phyloP scores from a whole-genome alignment of 2,888 invertebrate species.

The Cheilosia soror region DNA sequence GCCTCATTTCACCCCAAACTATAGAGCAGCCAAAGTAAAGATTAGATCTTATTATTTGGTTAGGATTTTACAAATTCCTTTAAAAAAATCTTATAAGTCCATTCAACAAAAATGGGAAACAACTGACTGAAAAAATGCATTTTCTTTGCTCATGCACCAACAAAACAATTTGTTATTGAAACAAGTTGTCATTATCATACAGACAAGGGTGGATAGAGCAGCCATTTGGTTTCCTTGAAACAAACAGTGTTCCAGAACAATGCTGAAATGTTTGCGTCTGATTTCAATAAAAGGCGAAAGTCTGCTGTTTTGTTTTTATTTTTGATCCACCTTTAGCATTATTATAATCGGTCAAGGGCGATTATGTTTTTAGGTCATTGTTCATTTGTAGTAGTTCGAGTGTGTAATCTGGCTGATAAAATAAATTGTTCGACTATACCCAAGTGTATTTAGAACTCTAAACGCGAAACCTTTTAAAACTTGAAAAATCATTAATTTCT shows the following conservation, averaged over 20 bases:
- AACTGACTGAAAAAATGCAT: background rate
- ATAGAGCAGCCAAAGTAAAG: no score
- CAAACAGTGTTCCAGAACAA: background rate
- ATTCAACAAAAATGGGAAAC: background rate
- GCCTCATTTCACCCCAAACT: no score
- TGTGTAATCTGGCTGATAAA: background rate
- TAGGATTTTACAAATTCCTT: no score
- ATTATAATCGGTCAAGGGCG: background rate
- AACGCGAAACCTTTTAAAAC: no score
- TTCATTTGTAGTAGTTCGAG: background rate
- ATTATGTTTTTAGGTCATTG: background rate
- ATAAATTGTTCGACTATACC: background rate
- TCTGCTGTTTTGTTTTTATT: background rate
- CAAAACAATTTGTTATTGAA: background rate
- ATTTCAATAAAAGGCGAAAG: conserved; percentile 10
- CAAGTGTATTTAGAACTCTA: background rate
- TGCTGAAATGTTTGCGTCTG: background rate
- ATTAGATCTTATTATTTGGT: no score
- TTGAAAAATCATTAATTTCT: no score
- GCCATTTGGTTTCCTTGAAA: conserved; percentile 9
- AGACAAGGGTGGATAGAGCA: conserved; percentile 1
- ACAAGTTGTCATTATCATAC: conserved; percentile 5
- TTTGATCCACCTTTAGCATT: background rate
- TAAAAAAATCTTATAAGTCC: no score
- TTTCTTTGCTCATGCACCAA: background rate